Percentiles rank a stretch among this genome's conserved stretches.
phyloP scores from a whole-genome alignment of 2,113 vertebrate genomes.

The Pluvialis apricaria region DNA sequence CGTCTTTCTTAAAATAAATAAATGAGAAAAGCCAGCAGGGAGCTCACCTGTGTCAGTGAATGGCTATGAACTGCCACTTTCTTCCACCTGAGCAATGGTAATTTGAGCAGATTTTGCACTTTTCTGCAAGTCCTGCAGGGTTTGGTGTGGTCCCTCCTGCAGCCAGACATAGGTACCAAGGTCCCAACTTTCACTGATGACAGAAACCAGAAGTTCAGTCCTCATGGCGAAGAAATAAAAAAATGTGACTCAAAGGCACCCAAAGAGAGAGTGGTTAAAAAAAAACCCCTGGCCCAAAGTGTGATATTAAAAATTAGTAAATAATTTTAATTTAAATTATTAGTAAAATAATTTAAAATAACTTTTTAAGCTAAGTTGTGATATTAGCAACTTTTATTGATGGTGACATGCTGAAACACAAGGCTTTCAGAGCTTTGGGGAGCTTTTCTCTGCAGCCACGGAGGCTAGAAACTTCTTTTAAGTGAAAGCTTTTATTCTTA shows the following conservation, averaged over 20 bases:
- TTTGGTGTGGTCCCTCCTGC: background rate
- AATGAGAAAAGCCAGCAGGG: background rate
- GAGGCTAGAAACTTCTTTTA: background rate
- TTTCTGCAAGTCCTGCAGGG: background rate
- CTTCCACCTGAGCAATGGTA: background rate
- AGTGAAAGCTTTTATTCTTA: background rate
- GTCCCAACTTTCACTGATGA: background rate
- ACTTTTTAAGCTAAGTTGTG: background rate
- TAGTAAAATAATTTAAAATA: too few species aligned
- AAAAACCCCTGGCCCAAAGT: rapidly evolving
- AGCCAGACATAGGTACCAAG: background rate
- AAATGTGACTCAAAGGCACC: background rate
- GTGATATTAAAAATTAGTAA: background rate
- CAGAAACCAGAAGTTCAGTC: background rate
- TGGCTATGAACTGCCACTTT: background rate
- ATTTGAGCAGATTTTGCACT: background rate
- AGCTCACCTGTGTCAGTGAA: background rate
- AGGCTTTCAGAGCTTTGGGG: background rate
- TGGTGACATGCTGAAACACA: background rate
- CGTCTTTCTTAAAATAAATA: background rate
- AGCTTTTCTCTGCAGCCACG: background rate
- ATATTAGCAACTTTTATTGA: background rate
- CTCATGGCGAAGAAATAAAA: background rate
- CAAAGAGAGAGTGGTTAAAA: background rate
- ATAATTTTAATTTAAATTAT: too few species aligned